A percentile compares a stretch with the other conserved stretches of the same genome.
Conservation (phyloP, 2,888 invertebrate species). For the Leistus spinibarbis region DNA sequence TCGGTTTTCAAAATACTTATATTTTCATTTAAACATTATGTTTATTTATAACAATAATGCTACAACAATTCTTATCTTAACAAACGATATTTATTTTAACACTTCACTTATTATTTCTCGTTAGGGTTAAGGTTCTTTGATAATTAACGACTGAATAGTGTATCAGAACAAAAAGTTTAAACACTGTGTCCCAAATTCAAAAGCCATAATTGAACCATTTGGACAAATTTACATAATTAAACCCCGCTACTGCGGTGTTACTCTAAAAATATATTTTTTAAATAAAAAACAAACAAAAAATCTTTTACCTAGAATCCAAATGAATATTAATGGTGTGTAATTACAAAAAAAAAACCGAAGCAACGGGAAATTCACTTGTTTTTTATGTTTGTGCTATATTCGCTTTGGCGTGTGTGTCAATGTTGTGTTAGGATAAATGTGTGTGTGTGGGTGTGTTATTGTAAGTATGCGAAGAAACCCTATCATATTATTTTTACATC, state of each 20-base stretch:
- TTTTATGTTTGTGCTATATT: neutral
- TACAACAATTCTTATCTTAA: too few relatives aligned
- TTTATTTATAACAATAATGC: too few relatives aligned
- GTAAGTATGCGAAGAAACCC: neutral
- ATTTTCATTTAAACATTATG: too few relatives aligned
- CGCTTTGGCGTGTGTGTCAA: neutral
- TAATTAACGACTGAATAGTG: too few relatives aligned
- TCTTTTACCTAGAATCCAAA: neutral
- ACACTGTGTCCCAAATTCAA: neutral
- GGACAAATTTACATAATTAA: neutral
- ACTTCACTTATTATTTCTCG: too few relatives aligned
- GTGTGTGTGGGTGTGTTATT: neutral
- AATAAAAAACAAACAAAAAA: neutral
- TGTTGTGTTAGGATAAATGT: neutral
- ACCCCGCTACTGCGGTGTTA: neutral
- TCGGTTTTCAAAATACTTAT: too few relatives aligned
- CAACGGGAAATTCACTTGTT: neutral
- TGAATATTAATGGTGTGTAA: neutral
- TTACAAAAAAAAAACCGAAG: neutral
- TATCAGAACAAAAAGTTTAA: too few relatives aligned
- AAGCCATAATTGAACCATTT: neutral
- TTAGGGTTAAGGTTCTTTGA: too few relatives aligned
- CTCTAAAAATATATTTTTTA: too few relatives aligned
- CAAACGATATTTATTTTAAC: too few relatives aligned
- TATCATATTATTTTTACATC: neutral